A percentile compares a stretch with the other conserved stretches of the same genome.
Conservation (phyloP, 2,888 invertebrate genomes). For the Melangyna quadrimaculata region DNA sequence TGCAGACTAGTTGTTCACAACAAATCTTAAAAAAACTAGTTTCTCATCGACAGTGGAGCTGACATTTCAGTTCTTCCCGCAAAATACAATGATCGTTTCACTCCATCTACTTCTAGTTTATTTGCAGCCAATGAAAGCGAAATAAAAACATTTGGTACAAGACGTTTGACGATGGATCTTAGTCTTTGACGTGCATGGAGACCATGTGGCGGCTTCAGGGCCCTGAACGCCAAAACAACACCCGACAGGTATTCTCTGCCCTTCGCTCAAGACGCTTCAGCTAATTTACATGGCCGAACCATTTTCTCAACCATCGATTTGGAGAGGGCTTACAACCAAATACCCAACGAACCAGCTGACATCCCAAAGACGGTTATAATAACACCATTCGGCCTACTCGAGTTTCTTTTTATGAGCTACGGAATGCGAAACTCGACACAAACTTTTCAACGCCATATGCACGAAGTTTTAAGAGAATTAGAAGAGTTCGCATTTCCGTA, state of each 20-base stretch:
- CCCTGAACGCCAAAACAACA: background rate
- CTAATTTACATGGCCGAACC: background rate
- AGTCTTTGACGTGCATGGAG: background rate
- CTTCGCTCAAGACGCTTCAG: background rate
- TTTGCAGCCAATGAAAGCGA: background rate
- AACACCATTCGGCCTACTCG: conserved; percentile 18
- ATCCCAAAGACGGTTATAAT: background rate
- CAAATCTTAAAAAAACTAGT: conserved; percentile 24
- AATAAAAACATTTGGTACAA: background rate
- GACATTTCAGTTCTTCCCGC: background rate
- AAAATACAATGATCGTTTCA: background rate
- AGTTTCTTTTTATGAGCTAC: too few relatives aligned
- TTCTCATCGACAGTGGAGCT: background rate
- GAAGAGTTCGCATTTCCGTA: conserved; percentile 13
- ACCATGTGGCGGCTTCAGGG: conserved; percentile 20
- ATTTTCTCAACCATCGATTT: background rate
- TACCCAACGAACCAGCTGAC: conserved; percentile 3
- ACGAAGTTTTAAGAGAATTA: background rate
- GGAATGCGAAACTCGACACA: conserved; percentile 50
- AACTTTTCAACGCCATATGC: background rate
- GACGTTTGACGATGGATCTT: background rate
- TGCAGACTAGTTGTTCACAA: conserved; percentile 35
- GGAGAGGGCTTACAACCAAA: background rate
- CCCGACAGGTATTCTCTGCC: background rate
- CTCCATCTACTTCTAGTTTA: background rate